Evolutionary conservation across 2,888 invertebrate species (phyloP).

Genomic region (Drosophila sordidula): DNA sequence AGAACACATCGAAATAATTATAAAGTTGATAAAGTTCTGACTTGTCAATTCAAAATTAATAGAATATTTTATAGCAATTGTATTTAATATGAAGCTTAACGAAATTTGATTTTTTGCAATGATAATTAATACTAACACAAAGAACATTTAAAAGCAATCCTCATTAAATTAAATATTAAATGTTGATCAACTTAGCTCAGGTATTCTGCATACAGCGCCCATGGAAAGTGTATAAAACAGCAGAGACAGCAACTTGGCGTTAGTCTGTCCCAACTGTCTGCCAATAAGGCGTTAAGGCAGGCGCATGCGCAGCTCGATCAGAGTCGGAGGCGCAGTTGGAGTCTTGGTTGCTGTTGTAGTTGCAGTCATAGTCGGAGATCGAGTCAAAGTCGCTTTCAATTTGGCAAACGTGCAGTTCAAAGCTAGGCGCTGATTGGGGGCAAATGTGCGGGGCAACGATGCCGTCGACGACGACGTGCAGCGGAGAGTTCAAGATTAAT

Average conservation of each 20-base stretch:
- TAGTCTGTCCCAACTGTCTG: conserved; percentile 45
- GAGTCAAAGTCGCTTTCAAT: conserved; percentile 79
- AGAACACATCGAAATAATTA: too few relatives aligned
- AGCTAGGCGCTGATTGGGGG: conserved; percentile 78
- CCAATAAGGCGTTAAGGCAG: conserved; percentile 68
- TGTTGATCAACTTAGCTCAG: not conserved
- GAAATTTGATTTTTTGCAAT: too few relatives aligned
- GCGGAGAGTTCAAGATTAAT: conserved; percentile 73
- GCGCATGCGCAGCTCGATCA: conserved; percentile 63
- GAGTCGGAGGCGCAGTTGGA: conserved; percentile 34
- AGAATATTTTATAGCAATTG: too few relatives aligned
- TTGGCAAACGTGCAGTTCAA: conserved; percentile 80
- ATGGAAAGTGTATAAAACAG: conserved; percentile 36
- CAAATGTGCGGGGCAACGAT: conserved; percentile 68
- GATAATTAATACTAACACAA: too few relatives aligned
- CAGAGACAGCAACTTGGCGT: conserved; percentile 40
- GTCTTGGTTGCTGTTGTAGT: conserved; percentile 27
- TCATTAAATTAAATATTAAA: not conserved
- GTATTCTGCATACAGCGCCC: not conserved
- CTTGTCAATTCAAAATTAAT: too few relatives aligned
- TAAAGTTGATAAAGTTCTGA: not conserved
- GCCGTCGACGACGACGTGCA: conserved; percentile 41
- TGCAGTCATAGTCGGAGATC: conserved; percentile 39
- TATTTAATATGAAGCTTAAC: too few relatives aligned
- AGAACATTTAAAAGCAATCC: too few relatives aligned